Base-by-base conservation (phyloP, 2,888 invertebrate genomes). In the Hoplodrina blanda region DNA sequence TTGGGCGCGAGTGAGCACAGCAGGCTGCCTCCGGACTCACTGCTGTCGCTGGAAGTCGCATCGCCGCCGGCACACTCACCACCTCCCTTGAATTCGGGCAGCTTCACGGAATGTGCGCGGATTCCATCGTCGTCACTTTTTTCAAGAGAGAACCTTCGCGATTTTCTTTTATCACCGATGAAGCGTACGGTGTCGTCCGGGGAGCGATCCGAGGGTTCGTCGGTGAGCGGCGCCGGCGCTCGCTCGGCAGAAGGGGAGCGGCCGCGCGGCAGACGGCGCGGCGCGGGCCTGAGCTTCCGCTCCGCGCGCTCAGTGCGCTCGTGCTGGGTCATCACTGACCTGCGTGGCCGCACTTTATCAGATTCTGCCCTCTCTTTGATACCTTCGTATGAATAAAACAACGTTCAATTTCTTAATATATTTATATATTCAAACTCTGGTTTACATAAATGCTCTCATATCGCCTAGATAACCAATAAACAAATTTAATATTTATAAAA, bases 1-100 rank as follows among this genome's bases (percentile, higher is more conserved):
- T 91, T 89, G 65, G 94, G 92, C 74, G 94, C 92, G 77, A 93
- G 87, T 76, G 93, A 86, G 86, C 94, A 93, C 84, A 95, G 85
- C 88, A 92, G 84, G 76, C 92, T 89, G 79, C 91, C 90, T 61
- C 90, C 91, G 17, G 92, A 92, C 80, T 92, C 93, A 62, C 92
- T 91, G 80, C 94, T 92, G 80, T 89, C 90, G 77, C 94, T 92
- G 71, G 91, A 91, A 77, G 85, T 88, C 63, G 83, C 84, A 63
- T 56, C 72, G n/a, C 63, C 68, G 65, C 59, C 72, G 17, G 62
- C 68, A 30, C 64, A 62, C 25, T 62, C 62, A 4, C 69, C 78
- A 19, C 72, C 73, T 3, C 64, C 72, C 53, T 73, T 69, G 30
- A 71, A 78, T n/a, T 80, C 74, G 6, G 74, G 78, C n/a, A 74